These are phyloP conservation scores for Liposcelis brunnea DNA, from an alignment of 2,888 invertebrate genomes.

Conservation along the genomic window DNA sequence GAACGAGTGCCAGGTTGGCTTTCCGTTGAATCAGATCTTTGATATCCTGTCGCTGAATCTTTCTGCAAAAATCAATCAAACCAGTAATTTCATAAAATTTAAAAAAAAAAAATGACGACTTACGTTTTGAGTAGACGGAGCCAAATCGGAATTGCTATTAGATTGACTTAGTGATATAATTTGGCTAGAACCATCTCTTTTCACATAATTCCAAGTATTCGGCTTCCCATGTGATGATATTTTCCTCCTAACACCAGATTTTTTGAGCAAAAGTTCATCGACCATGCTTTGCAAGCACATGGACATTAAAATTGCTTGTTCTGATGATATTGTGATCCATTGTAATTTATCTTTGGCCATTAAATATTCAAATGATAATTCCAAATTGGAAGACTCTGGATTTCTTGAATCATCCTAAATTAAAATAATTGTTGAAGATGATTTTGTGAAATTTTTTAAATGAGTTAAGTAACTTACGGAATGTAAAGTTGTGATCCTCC, in stretches of 20 bases:
- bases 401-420: conserved; percentile 16
- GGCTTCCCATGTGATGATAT: too few species aligned
- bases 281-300: conserved; percentile 89
- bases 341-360: conserved; percentile 78
- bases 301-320: conserved; percentile 89
- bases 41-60: conserved; percentile 26
- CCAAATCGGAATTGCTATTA: neutral
- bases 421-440: neutral
- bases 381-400: conserved; percentile 37
- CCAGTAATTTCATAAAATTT: conserved; percentile 9
- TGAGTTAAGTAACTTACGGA: conserved; percentile 37
- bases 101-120: conserved; percentile 2
- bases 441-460: too few species aligned
- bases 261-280: conserved; percentile 71
- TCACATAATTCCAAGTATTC: conserved; percentile 44
- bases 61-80: conserved; percentile 29
- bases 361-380: conserved; percentile 89
- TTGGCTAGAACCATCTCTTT: conserved; percentile 54
- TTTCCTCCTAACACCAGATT: conserved; percentile 33
- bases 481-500: conserved; percentile 83
- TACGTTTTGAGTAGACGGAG: neutral
- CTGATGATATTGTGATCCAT: conserved; percentile 84
- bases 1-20: conserved; percentile 45
- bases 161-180: conserved; percentile 32
- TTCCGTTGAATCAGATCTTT: conserved; percentile 30